A percentile compares a stretch with the other conserved stretches of the same genome.
Conservation (phyloP, 92 coral and sea anemone species). For the Heteractis magnifica region DNA sequence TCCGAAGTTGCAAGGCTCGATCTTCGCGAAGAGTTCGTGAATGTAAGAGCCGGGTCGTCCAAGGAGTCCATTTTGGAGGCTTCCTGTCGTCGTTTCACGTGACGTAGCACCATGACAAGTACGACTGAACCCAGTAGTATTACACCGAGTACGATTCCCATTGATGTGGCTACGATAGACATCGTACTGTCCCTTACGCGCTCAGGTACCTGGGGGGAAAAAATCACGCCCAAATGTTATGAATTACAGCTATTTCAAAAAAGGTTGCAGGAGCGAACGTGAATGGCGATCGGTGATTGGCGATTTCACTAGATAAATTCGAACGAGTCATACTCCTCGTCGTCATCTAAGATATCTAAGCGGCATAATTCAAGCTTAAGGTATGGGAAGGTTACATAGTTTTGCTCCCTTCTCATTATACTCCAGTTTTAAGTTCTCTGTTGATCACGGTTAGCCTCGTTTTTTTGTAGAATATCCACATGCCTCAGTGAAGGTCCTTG, state of each 20-base stretch:
- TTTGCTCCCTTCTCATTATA: too few species aligned
- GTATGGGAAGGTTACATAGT: too few species aligned
- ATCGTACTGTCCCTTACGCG: slow-evolving; percentile 61
- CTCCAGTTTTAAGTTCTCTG: too few species aligned
- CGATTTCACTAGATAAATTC: too few species aligned
- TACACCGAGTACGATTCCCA: slow-evolving; percentile 81
- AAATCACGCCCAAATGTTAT: background rate
- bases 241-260: background rate
- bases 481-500: too few species aligned
- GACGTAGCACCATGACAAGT: slow-evolving; percentile 56
- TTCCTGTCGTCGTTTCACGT: slow-evolving; percentile 47
- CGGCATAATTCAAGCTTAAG: too few species aligned
- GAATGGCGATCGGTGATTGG: too few species aligned
- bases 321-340: too few species aligned
- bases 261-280: background rate
- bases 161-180: slow-evolving; percentile 76
- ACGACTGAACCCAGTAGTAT: slow-evolving; percentile 69
- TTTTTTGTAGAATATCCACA: too few species aligned
- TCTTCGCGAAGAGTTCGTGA: slow-evolving; percentile 74
- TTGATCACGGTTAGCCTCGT: too few species aligned
- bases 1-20: slow-evolving; percentile 80
- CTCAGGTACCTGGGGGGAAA: slow-evolving; percentile 63
- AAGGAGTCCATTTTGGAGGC: slow-evolving; percentile 59
- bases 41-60: slow-evolving; percentile 64
- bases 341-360: too few species aligned